phyloP scores from a whole-genome alignment of 2,113 vertebrate genomes.

The Oryctolagus cuniculus region DNA sequence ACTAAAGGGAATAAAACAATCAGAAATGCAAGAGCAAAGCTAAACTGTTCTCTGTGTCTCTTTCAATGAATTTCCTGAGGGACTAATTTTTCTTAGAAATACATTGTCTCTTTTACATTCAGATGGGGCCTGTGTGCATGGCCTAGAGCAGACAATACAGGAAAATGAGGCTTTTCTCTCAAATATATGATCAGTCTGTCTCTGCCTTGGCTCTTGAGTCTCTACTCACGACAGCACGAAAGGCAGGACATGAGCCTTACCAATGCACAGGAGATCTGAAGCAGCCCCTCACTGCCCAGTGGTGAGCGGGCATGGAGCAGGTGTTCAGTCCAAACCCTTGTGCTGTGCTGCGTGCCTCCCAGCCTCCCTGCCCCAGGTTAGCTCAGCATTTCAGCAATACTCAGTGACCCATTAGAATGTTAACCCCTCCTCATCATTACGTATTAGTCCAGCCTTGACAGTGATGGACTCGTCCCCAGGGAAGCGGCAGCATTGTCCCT shows the following conservation, averaged over 20 bases:
- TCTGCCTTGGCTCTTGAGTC: background rate
- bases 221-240: background rate
- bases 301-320: constrained; percentile 73
- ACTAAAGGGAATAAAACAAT: background rate
- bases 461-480: constrained; percentile 66
- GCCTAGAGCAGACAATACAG: background rate
- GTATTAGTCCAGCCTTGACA: constrained; percentile 82
- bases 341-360: constrained; percentile 61
- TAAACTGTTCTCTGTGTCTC: background rate
- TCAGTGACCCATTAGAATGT: constrained; percentile 84
- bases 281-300: constrained; percentile 16
- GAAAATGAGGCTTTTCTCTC: background rate
- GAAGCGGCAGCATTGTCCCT: background rate
- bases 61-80: background rate
- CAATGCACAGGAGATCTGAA: constrained; percentile 70
- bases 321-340: constrained; percentile 67
- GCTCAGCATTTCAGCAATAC: constrained; percentile 45
- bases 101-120: background rate
- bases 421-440: constrained; percentile 80
- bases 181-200: background rate
- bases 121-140: background rate
- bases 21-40: background rate
- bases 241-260: background rate
- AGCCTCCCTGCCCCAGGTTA: background rate
- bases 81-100: background rate